A percentile compares a stretch with the other conserved stretches of the same genome.
These are phyloP conservation scores for Diadema setosum DNA, from an alignment of 35 echinoderm and acorn worm genomes.

Conservation along the genomic window DNA sequence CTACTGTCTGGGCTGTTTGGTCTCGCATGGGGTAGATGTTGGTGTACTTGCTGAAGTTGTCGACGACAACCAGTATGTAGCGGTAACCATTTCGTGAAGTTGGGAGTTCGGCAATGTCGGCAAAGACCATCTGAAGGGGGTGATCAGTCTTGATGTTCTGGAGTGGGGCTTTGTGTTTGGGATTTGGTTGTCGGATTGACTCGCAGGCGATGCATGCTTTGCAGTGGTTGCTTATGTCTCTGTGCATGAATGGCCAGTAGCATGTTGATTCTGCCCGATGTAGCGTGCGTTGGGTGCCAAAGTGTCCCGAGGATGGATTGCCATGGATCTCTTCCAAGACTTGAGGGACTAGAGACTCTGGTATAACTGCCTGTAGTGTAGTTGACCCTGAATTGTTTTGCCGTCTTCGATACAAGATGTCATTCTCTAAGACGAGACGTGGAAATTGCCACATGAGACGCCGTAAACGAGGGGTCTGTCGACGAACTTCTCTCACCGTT, in stretches of 20 bases:
- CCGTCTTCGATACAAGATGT: too few species aligned
- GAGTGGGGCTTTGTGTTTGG: not conserved
- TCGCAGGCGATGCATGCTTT: not conserved
- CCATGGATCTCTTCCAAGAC: not conserved
- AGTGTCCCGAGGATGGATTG: not conserved
- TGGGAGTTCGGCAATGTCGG: not conserved
- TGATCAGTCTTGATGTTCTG: not conserved
- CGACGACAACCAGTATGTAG: not conserved
- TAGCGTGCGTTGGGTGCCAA: not conserved
- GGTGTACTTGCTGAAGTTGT: not conserved
- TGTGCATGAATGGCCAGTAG: not conserved
- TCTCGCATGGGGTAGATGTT: not conserved
- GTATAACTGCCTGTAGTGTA: not conserved
- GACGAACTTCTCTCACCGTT: too few species aligned
- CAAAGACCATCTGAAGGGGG: not conserved
- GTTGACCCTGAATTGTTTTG: not conserved
- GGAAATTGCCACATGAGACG: too few species aligned
- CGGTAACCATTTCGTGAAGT: not conserved
- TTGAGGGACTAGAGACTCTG: not conserved
- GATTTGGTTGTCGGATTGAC: not conserved
- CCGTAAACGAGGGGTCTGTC: too few species aligned
- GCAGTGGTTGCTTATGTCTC: not conserved
- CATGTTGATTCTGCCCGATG: not conserved
- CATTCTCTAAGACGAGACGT: too few species aligned
- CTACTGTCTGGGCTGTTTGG: conserved; percentile 6